phyloP scores from a whole-genome alignment of 2,888 invertebrate species.

The Melinopterus prodromus region DNA sequence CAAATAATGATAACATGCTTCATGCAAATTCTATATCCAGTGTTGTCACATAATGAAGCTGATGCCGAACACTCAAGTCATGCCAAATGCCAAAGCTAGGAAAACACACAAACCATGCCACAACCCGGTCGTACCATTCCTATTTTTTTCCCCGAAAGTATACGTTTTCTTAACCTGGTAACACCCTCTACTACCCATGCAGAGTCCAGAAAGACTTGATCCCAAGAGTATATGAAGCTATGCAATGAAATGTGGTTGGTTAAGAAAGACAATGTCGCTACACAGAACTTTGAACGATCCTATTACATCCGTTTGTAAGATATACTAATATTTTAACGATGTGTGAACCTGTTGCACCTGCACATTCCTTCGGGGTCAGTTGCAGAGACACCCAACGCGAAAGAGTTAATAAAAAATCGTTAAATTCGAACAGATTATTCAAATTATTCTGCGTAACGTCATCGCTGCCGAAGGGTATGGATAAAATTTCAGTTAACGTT shows the following conservation, averaged over 20 bases:
- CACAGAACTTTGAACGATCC: background rate
- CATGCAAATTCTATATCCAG: background rate
- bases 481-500: slow-evolving; percentile 61
- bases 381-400: too few relatives aligned
- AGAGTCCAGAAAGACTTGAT: slow-evolving; percentile 38
- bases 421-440: slow-evolving; percentile 10
- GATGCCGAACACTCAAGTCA: background rate
- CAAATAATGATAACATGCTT: background rate
- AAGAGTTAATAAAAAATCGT: slow-evolving; percentile 29
- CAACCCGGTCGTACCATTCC: background rate
- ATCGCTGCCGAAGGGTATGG: slow-evolving; percentile 23
- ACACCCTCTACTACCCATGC: slow-evolving; percentile 25
- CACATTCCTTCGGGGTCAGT: too few relatives aligned
- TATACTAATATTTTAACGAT: slow-evolving; percentile 22
- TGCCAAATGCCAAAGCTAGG: background rate
- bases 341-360: too few relatives aligned
- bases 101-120: slow-evolving; percentile 7
- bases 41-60: background rate
- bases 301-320: background rate
- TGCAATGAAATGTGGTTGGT: slow-evolving; percentile 56
- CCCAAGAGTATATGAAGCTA: slow-evolving; percentile 54
- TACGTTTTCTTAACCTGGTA: background rate
- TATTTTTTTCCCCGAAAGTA: background rate
- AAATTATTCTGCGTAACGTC: slow-evolving; percentile 24
- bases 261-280: slow-evolving; percentile 37